Conservation (phyloP, 2,797 vertebrate species). For the Pelochelys cantorii region DNA sequence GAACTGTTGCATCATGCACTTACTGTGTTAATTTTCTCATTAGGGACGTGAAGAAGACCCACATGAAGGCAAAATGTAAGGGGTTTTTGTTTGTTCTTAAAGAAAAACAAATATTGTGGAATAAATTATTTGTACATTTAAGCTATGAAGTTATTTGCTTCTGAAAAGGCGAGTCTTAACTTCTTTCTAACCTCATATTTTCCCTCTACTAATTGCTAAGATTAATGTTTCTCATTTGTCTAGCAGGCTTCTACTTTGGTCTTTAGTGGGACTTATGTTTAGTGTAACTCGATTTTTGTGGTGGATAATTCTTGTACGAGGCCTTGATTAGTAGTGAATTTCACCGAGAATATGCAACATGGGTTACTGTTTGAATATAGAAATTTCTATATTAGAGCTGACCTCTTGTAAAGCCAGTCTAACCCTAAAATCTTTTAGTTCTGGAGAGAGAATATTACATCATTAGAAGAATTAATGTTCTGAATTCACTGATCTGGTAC, state of each 20-base stretch:
- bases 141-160: background rate
- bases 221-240: background rate
- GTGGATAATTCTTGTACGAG: background rate
- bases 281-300: background rate
- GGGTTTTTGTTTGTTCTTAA: constrained; percentile 38
- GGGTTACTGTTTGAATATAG: background rate
- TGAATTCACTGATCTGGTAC: background rate
- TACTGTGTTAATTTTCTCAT: constrained; percentile 67
- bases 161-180: background rate
- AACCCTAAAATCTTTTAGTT: background rate
- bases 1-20: background rate
- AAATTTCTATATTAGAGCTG: background rate
- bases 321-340: background rate
- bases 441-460: background rate
- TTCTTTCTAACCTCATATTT: background rate
- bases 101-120: constrained; percentile 10
- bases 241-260: background rate
- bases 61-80: constrained; percentile 99
- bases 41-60: constrained; percentile 99
- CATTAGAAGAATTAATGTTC: accelerated
- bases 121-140: constrained; percentile 1
- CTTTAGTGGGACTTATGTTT: background rate
- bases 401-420: background rate
- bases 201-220: background rate
- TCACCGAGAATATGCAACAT: background rate